Evolutionary conservation across 2,888 invertebrate species (phyloP).

Genomic region (Tenthredo scrophulariae): DNA sequence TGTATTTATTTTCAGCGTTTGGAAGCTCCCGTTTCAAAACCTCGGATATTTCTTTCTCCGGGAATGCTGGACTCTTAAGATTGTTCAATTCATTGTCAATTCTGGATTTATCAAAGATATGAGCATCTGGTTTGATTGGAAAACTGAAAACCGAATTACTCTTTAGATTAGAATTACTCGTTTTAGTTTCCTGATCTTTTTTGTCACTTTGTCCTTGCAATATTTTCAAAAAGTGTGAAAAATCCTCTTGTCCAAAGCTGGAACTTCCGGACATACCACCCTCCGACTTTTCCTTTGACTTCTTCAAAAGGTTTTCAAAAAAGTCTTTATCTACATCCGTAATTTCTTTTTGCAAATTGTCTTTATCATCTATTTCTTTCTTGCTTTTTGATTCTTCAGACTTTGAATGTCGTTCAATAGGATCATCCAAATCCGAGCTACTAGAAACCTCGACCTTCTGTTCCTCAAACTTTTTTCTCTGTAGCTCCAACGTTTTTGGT

Average conservation of each 20-base stretch:
- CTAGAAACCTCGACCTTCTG: constrained; percentile 73
- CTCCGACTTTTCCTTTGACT: constrained; percentile 69
- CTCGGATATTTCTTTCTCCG: constrained; percentile 75
- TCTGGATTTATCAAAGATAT: constrained; percentile 53
- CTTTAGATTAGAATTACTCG: constrained; percentile 73
- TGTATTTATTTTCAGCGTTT: constrained; percentile 57
- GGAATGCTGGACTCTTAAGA: constrained; percentile 70
- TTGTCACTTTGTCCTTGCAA: constrained; percentile 70
- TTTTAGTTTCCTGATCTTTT: constrained; percentile 54
- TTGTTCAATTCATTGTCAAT: constrained; percentile 62
- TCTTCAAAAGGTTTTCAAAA: constrained; percentile 71
- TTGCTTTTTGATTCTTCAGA: constrained; percentile 68
- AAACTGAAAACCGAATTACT: constrained; percentile 62
- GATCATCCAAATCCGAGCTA: constrained; percentile 74
- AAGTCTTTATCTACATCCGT: constrained; percentile 76
- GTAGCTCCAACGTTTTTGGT: constrained; percentile 68
- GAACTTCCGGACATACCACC: constrained; percentile 73
- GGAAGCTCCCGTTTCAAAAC: constrained; percentile 70
- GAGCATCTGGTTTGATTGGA: constrained; percentile 64
- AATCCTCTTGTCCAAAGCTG: constrained; percentile 75
- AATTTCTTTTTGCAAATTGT: constrained; percentile 73
- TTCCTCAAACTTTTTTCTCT: constrained; percentile 72
- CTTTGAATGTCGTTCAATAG: constrained; percentile 72
- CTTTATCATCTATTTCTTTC: constrained; percentile 65
- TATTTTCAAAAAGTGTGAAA: constrained; percentile 73